Evolutionary conservation across 2,888 invertebrate species (phyloP), one percentile per base, ranked within the genome.

Genomic region (Zygothrica quintamaculata): DNA sequence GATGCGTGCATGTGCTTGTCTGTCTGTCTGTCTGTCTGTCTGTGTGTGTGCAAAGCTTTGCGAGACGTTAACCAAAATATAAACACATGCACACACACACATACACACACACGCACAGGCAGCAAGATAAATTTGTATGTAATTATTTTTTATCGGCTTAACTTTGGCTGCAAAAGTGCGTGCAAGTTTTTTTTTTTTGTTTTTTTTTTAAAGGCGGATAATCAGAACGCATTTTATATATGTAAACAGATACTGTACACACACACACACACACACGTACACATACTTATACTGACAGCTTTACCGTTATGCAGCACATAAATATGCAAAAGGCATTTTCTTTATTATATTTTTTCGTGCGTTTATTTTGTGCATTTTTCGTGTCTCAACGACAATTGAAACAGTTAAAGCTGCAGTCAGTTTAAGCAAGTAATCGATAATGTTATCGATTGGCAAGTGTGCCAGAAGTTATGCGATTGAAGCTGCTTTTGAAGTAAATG

Each of bases 81-180:
- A 31, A 31, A 44, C 13, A 25, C 36, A 34, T 13, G 26, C 31
- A 22, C 12, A 42, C 44, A 46, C 18, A 31, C 31, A 43, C 11
- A 25, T 9, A 51, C 6, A 44, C 33, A 26, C 6, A 48, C 29
- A 50, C 11, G 36, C 13, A 31, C 29, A 44, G n/a, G 11, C 25
- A 36, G 9, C 26, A 1, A 13, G 18, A 33, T 39, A n/a, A 31
- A 39, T 55, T 12, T 43, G 7, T 55, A 11, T 48, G 59, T 29
- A 15, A 43, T 72, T 74, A 84, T 81, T 81, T n/a, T 81, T 77
- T 84, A 79, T 84, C 78, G 65, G 58, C 74, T 77, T 65, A 59
- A 57, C 65, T 58, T 59, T 42, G 37, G 58, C 43, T 58, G 43
- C 55, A 52, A 58, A 58, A 9, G 36, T 33, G 33, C 16, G 15